Evolutionary conservation across 2,888 invertebrate species (phyloP).

Genomic region (Gasteruption jaculator): DNA sequence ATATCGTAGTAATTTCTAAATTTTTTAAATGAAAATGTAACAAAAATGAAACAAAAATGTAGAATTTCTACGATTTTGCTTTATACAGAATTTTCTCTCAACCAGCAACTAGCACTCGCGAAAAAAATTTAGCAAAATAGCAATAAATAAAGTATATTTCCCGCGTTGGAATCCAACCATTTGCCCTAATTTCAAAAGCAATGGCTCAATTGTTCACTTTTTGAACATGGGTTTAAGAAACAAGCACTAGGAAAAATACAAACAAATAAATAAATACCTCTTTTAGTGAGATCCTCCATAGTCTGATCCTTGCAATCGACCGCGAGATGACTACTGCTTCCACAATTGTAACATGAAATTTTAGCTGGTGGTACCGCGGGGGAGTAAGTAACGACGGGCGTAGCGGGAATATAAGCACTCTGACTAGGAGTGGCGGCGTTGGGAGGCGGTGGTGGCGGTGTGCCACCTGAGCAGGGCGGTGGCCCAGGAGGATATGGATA

Average conservation of each 20-base stretch:
- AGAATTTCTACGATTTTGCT: no score
- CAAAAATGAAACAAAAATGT: no score
- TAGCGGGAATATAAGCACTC: conserved; percentile 43
- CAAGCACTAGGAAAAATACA: neutral
- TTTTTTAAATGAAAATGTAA: no score
- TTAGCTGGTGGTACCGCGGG: conserved; percentile 62
- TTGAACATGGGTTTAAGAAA: neutral
- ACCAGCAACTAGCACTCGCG: no score
- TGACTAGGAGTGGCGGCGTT: conserved; percentile 38
- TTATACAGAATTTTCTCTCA: no score
- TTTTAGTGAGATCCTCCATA: conserved; percentile 82
- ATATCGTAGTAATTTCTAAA: no score
- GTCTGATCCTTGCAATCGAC: conserved; percentile 86
- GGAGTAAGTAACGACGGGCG: conserved; percentile 42
- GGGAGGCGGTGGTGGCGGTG: conserved; percentile 40
- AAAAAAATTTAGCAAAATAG: neutral
- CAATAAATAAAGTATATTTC: neutral
- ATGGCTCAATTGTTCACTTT: neutral
- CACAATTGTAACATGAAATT: conserved; percentile 89
- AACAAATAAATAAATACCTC: conserved; percentile 36
- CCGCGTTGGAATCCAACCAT: neutral
- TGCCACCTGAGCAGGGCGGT: conserved; percentile 38
- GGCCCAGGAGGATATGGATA: conserved; percentile 45
- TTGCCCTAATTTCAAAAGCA: neutral
- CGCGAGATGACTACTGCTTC: conserved; percentile 76